phyloP scores from a whole-genome alignment of 2,797 vertebrate genomes.

The Sebastes wilsoni region DNA sequence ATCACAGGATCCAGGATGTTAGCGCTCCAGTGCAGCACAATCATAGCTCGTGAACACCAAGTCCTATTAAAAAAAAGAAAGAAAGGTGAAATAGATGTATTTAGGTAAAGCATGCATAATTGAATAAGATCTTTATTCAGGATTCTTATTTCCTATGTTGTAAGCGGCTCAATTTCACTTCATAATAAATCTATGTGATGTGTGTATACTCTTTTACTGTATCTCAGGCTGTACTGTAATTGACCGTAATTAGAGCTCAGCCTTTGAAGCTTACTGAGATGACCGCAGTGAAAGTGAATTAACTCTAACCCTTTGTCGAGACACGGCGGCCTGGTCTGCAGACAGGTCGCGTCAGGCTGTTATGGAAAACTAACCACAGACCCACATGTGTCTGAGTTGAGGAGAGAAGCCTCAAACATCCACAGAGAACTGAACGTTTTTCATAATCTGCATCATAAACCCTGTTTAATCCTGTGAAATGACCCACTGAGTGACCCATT shows the following conservation, averaged over 20 bases:
- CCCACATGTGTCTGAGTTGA: constrained; percentile 8
- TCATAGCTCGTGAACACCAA: constrained; percentile 69
- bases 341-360: neutral
- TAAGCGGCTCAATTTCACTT: neutral
- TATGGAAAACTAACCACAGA: neutral
- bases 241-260: neutral
- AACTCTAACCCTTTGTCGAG: neutral
- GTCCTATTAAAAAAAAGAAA: constrained; percentile 54
- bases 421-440: constrained; percentile 15
- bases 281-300: neutral
- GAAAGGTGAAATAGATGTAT: neutral
- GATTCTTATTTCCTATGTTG: neutral
- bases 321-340: neutral
- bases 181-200: neutral
- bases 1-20: constrained; percentile 9
- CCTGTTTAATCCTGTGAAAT: constrained; percentile 44
- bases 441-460: constrained; percentile 56
- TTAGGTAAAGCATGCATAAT: neutral
- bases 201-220: neutral
- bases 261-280: neutral
- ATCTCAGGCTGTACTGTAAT: neutral
- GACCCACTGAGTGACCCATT: constrained; percentile 45
- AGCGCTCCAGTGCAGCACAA: constrained; percentile 63
- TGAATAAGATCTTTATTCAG: neutral
- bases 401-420: constrained; percentile 14